phyloP scores from a whole-genome alignment of 2,113 vertebrate genomes.

The Toxostoma redivivum region DNA sequence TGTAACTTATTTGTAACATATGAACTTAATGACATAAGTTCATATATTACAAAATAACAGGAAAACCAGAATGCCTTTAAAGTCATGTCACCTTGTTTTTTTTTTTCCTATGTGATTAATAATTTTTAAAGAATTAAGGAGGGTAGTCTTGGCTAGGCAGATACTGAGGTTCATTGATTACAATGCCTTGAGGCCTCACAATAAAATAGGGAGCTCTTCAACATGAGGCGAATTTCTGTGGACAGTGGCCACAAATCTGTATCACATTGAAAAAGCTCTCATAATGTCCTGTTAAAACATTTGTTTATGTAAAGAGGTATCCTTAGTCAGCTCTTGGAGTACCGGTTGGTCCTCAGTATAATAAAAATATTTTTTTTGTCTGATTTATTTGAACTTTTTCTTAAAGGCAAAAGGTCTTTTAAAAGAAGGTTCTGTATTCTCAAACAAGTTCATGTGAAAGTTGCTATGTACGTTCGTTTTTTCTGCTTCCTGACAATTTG shows the following conservation, averaged over 20 bases:
- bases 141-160: background rate
- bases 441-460: background rate
- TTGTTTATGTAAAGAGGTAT: background rate
- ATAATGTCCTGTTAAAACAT: background rate
- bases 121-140: background rate
- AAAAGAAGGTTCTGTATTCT: background rate
- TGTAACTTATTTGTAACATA: background rate
- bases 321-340: background rate
- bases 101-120: conserved; percentile 5
- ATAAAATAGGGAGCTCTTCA: background rate
- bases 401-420: background rate
- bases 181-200: background rate
- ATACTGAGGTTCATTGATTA: background rate
- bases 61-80: conserved; percentile 4
- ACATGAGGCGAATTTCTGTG: background rate
- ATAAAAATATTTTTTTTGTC: background rate
- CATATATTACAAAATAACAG: background rate
- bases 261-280: background rate
- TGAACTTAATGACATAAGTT: background rate
- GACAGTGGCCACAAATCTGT: background rate
- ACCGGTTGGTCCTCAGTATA: background rate
- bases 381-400: background rate
- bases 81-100: background rate
- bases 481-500: background rate
- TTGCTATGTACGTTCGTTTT: background rate